Evolutionary conservation across 2,797 vertebrate species (phyloP).

Genomic region (Manis crassicaudata): DNA sequence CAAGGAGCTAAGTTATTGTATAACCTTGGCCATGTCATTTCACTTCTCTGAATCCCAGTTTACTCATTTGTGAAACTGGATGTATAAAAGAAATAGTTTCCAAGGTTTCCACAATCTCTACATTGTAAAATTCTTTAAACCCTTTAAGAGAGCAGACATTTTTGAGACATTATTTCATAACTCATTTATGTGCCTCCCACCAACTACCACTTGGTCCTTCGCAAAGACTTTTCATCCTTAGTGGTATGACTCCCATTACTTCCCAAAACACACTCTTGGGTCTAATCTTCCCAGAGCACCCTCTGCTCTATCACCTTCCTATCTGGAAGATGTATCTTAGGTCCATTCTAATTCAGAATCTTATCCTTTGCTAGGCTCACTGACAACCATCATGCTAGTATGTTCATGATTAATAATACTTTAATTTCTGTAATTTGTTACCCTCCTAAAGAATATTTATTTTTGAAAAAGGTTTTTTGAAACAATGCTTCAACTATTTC

Average conservation of each 20-base stretch:
- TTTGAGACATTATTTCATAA: background rate
- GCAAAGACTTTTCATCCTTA: background rate
- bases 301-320: background rate
- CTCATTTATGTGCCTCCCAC: background rate
- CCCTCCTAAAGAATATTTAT: background rate
- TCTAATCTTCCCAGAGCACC: background rate
- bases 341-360: background rate
- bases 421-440: background rate
- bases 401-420: background rate
- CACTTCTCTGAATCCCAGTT: background rate
- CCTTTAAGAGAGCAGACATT: background rate
- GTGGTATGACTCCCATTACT: background rate
- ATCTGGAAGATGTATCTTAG: background rate
- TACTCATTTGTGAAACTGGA: background rate
- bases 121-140: background rate
- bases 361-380: background rate
- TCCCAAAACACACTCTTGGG: background rate
- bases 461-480: background rate
- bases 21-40: background rate
- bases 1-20: background rate
- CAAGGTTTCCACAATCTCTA: background rate
- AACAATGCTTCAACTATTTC: background rate
- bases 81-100: background rate
- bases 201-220: background rate
- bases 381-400: background rate